Base-by-base conservation (phyloP, 2,113 vertebrate genomes). In the Paracanthobrama guichenoti region DNA sequence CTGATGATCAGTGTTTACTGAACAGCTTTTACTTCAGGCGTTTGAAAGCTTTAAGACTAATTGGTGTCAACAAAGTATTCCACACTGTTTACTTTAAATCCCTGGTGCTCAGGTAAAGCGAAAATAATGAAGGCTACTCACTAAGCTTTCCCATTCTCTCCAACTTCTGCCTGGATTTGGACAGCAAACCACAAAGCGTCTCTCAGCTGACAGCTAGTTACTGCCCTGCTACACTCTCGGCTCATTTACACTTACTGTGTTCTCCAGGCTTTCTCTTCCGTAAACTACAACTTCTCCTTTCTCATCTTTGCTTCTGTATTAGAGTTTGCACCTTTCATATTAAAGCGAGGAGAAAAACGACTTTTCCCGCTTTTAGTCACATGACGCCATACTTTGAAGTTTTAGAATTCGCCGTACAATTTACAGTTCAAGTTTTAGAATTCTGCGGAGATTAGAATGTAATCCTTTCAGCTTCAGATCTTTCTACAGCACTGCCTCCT, bases 121-220 rank as follows among this genome's bases (percentile, higher is more conserved):
- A 77, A 84, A 77, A 77, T 84, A 84, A 84, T 77, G 73, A 84
- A 79, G 72, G 82, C 73, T 66, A 35, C 10, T n/a, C 28, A 3
- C 69, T 64, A 64, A 84, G 82, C 60, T 76, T 84, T 75, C 44
- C 60, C 22, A 84, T 72, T 46, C 44, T 89, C 89, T 89, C 86
- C 79, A 91, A 83, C 73, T 86, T 84, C 87, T 84, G 74, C 76
- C 85, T 88, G 89, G 79, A 90, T 79, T 79, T 90, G 84, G 84
- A 85, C 85, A 85, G 62, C 88, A 72, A 85, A 72, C 64, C 84
- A 79, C 84, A 85, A 82, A 86, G 89, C 86, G 86, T 86, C 87
- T 53, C 13, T 67, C 64, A 85, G 80, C 87, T 85, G 86, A 85
- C 87, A 87, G 86, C 89, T 92, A 89, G 88, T 91, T 91, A 86